Percentiles rank a stretch among this genome's conserved stretches.
phyloP scores from a whole-genome alignment of 2,113 vertebrate species.

The Procapra przewalskii region DNA sequence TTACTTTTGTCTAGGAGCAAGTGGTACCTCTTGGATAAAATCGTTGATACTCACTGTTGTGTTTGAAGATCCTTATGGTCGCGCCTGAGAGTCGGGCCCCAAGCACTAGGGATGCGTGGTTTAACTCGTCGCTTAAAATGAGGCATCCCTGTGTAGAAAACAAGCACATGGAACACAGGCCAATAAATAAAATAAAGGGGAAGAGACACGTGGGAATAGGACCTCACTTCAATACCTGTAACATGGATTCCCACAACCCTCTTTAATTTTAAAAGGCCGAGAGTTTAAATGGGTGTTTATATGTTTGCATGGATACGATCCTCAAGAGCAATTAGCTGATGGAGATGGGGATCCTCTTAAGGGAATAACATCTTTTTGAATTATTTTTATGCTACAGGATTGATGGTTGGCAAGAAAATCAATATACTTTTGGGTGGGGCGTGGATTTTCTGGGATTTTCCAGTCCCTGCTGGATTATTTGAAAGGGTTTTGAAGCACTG shows the following conservation, averaged over 20 bases:
- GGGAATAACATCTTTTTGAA: neutral
- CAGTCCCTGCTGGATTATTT: neutral
- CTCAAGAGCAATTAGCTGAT: neutral
- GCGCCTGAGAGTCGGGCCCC: constrained; percentile 93
- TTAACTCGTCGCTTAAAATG: constrained; percentile 95
- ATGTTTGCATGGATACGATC: neutral
- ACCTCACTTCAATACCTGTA: neutral
- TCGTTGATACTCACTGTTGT: constrained; percentile 90
- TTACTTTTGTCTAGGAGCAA: neutral
- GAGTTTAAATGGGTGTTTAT: neutral
- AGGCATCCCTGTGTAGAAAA: constrained; percentile 88
- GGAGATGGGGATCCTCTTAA: neutral
- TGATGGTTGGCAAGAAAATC: neutral
- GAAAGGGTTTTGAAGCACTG: neutral
- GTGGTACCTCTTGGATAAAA: neutral
- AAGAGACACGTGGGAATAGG: neutral
- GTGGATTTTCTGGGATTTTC: neutral
- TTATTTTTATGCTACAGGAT: neutral
- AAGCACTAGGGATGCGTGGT: constrained; percentile 92
- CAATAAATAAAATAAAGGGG: neutral
- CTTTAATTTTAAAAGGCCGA: neutral
- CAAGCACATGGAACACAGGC: neutral
- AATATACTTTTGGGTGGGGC: neutral
- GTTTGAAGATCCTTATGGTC: constrained; percentile 92
- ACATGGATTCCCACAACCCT: neutral